Conservation (phyloP, 2,797 vertebrate genomes). For the Amniataba percoides region DNA sequence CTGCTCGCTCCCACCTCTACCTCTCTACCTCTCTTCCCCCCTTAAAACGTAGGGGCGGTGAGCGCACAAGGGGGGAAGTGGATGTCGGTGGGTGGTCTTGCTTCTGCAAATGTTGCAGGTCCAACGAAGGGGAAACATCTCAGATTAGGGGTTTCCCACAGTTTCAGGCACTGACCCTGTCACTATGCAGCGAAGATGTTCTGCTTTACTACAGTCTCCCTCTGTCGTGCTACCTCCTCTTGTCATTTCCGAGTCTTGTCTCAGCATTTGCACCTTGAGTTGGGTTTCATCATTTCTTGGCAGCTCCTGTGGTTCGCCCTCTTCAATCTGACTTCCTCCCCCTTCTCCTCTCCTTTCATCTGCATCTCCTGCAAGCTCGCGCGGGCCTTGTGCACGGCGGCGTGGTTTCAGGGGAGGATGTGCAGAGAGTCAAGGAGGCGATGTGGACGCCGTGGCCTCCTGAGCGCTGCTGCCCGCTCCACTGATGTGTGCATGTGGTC, state of each 20-base stretch:
- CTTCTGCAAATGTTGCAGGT: constrained; percentile 37
- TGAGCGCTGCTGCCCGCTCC: constrained; percentile 14
- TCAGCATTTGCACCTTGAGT: constrained; percentile 38
- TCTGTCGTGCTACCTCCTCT: not conserved
- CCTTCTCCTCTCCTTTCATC: constrained; percentile 47
- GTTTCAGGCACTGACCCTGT: constrained; percentile 6
- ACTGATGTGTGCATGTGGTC: constrained; percentile 38
- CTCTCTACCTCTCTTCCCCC: constrained; percentile 19
- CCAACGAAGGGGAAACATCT: constrained; percentile 19
- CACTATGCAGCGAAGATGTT: not conserved
- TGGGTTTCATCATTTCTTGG: constrained; percentile 46
- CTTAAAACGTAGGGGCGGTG: not conserved
- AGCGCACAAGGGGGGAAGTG: constrained; percentile 7
- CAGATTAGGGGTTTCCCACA: constrained; percentile 48
- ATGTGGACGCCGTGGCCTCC: constrained; percentile 37
- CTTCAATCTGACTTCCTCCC: constrained; percentile 69
- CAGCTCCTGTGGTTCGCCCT: constrained; percentile 53
- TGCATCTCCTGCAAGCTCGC: constrained; percentile 60
- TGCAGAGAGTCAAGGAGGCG: constrained; percentile 3
- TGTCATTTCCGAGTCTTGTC: constrained; percentile 32
- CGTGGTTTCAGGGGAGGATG: constrained; percentile 55
- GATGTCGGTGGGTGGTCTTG: constrained; percentile 50
- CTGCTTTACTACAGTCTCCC: not conserved
- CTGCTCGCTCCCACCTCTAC: not conserved
- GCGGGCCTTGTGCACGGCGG: constrained; percentile 46